Percentiles rank a stretch among this genome's conserved stretches.
Evolutionary conservation across 2,888 invertebrate species (phyloP).

Genomic region (Ptilodon capucinus): DNA sequence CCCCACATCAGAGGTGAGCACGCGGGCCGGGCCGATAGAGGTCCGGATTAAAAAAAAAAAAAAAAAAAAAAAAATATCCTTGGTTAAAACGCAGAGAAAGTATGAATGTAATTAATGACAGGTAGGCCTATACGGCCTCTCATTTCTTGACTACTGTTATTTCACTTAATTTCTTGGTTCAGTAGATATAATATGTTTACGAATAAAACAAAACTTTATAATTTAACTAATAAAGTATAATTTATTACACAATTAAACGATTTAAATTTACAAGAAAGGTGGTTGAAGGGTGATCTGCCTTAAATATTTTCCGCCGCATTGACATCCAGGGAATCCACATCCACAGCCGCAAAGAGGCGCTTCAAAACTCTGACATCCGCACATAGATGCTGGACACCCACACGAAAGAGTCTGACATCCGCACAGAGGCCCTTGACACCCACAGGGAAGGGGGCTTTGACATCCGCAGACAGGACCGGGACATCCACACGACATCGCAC

Average conservation of each 20-base stretch:
- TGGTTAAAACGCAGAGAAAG: too few relatives aligned
- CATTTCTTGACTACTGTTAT: too few relatives aligned
- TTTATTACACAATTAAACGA: conserved; percentile 7
- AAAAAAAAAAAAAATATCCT: too few relatives aligned
- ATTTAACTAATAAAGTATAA: neutral
- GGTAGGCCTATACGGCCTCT: too few relatives aligned
- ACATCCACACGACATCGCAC: conserved; percentile 1
- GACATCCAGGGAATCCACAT: conserved; percentile 15
- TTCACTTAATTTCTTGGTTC: too few relatives aligned
- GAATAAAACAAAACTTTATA: neutral
- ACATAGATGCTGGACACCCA: conserved; percentile 10
- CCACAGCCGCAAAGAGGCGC: conserved; percentile 3
- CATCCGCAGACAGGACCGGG: conserved; percentile 17
- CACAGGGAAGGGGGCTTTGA: conserved; percentile 6
- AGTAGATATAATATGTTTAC: too few relatives aligned
- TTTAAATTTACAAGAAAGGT: conserved; percentile 49
- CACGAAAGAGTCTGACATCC: conserved; percentile 9
- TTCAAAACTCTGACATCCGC: conserved; percentile 9
- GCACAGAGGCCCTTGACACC: conserved; percentile 17
- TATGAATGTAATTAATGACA: too few relatives aligned
- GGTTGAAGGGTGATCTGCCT: conserved; percentile 58
- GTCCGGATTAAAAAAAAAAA: too few relatives aligned
- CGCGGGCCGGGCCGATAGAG: too few relatives aligned
- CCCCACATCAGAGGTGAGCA: too few relatives aligned
- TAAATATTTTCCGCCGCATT: conserved; percentile 42